A percentile compares a stretch with the other conserved stretches of the same genome.
These are phyloP conservation scores for Tuberolachnus salignus DNA, from an alignment of 2,888 invertebrate species.

Conservation along the genomic window DNA sequence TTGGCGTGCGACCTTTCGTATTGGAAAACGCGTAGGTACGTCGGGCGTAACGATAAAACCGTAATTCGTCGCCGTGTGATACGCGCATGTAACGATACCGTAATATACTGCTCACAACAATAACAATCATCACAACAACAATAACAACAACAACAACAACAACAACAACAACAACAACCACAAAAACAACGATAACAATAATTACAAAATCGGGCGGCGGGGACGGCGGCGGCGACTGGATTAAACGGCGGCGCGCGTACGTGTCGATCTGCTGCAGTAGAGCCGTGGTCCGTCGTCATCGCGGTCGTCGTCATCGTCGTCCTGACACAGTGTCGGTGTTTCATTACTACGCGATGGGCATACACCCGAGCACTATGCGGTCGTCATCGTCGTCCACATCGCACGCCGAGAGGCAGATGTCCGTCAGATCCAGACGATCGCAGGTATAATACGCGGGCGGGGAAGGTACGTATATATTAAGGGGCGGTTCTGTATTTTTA, in stretches of 20 bases:
- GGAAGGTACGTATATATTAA: neutral
- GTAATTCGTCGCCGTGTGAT: no score
- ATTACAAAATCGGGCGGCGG: neutral
- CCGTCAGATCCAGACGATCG: conserved; percentile 47
- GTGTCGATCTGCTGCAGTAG: neutral
- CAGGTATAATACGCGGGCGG: conserved; percentile 16
- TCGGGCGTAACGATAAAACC: neutral
- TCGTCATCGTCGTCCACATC: conserved; percentile 45
- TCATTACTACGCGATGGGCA: conserved; percentile 50
- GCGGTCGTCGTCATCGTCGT: neutral
- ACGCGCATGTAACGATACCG: no score
- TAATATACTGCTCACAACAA: no score
- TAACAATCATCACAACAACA: no score
- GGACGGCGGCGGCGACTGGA: neutral
- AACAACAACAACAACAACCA: neutral
- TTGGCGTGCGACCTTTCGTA: neutral
- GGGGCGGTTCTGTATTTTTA: neutral
- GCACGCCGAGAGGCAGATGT: conserved; percentile 46
- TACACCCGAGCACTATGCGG: conserved; percentile 50
- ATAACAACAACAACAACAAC: no score
- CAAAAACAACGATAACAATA: neutral
- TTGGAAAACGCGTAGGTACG: neutral
- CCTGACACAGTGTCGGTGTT: conserved; percentile 51
- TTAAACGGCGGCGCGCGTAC: neutral
- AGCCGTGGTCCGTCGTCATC: neutral